Percentiles rank a stretch among this genome's conserved stretches.
These are phyloP conservation scores for Ephestia elutella DNA, from an alignment of 1,140 invertebrate species.

Conservation along the genomic window DNA sequence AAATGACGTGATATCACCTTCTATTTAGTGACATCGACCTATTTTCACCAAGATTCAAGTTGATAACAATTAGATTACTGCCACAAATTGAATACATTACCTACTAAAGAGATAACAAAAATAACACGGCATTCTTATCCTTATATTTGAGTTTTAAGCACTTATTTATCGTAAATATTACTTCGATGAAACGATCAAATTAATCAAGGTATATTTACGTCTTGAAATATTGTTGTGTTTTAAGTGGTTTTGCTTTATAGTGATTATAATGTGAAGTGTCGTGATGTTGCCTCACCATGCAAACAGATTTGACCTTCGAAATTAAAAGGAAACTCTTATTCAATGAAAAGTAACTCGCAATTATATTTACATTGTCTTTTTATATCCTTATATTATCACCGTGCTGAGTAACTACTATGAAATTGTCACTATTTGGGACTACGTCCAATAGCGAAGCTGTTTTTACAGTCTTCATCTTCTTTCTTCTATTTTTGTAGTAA, in stretches of 20 bases:
- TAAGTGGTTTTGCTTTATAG: not conserved
- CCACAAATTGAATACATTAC: not conserved
- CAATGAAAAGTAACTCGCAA: conserved; percentile 50
- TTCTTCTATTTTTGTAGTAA: too few species aligned
- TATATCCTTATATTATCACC: not conserved
- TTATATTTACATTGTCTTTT: not conserved
- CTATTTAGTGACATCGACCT: not conserved
- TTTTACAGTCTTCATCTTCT: too few species aligned
- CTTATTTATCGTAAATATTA: not conserved
- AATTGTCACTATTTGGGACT: too few species aligned
- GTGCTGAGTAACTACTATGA: too few species aligned
- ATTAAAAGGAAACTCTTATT: conserved; percentile 43
- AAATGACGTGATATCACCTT: not conserved
- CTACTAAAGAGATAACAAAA: not conserved
- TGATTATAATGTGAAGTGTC: conserved; percentile 29
- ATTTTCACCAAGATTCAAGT: not conserved
- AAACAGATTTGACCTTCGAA: conserved; percentile 48
- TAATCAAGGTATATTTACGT: not conserved
- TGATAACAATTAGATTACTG: not conserved
- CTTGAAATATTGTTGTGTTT: not conserved
- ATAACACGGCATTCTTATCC: not conserved
- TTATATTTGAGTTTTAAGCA: not conserved
- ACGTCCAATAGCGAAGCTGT: too few species aligned
- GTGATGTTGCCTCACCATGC: conserved; percentile 53
- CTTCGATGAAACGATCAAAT: not conserved